These are phyloP conservation scores for Alaudala cheleensis DNA, from an alignment of 2,113 vertebrate genomes.

Conservation along the genomic window DNA sequence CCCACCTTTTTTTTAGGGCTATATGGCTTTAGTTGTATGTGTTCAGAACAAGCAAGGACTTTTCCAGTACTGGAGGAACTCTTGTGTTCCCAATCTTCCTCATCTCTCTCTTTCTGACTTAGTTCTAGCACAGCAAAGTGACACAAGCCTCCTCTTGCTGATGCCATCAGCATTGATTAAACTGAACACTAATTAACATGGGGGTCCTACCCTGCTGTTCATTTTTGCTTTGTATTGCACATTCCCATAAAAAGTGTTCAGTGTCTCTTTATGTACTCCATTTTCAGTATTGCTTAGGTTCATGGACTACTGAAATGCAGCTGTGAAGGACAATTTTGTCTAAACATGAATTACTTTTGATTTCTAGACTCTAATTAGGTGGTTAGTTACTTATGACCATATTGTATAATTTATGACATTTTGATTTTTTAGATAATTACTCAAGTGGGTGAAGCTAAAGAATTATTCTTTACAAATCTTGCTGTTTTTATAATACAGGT, in stretches of 20 bases:
- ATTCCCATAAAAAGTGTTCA: background rate
- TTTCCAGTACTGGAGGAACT: background rate
- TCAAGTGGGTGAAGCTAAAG: background rate
- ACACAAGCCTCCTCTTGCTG: background rate
- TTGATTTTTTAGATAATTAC: slow-evolving; percentile 70
- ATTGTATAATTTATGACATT: slow-evolving; percentile 69
- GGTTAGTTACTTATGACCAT: slow-evolving; percentile 74
- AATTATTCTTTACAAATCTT: background rate
- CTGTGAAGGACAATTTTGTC: slow-evolving; percentile 68
- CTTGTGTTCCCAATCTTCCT: background rate
- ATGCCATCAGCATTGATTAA: background rate
- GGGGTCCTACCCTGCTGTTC: background rate
- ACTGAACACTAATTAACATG: background rate
- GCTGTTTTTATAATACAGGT: background rate
- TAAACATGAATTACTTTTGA: slow-evolving; percentile 67
- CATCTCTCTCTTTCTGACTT: background rate
- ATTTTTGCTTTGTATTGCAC: background rate
- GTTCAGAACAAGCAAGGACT: background rate
- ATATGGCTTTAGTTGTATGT: background rate
- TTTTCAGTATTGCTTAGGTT: background rate
- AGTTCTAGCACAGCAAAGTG: background rate
- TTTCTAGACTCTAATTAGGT: slow-evolving; percentile 73
- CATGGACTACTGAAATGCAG: background rate
- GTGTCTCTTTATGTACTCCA: background rate
- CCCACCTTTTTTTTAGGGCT: background rate